Conservation (phyloP, 2,888 invertebrate species). For the Notodonta ziczac region DNA sequence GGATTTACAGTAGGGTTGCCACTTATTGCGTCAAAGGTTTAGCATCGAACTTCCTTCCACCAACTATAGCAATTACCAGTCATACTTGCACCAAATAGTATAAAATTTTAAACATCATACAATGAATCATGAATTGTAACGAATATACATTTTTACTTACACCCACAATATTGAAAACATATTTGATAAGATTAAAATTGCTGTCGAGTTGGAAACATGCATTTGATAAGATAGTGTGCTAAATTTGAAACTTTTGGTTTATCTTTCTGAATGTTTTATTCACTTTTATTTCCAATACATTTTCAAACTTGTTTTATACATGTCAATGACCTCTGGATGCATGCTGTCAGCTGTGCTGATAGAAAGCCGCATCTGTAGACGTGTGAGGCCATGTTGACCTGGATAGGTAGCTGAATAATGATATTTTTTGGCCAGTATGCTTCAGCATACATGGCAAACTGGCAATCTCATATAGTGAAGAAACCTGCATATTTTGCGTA, state of each 20-base stretch:
- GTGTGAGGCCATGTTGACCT: neutral
- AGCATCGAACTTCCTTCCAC: too few relatives aligned
- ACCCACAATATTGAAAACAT: conserved; percentile 23
- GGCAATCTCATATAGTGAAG: too few relatives aligned
- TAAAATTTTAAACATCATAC: neutral
- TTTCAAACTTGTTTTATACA: neutral
- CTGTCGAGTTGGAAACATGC: conserved; percentile 27
- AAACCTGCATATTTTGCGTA: too few relatives aligned
- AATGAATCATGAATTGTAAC: conserved; percentile 6
- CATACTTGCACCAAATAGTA: too few relatives aligned
- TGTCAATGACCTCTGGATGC: neutral
- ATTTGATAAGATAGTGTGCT: conserved; percentile 43
- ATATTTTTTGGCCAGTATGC: too few relatives aligned
- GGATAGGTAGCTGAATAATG: too few relatives aligned
- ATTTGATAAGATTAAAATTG: conserved; percentile 45
- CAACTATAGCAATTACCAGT: too few relatives aligned
- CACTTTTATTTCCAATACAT: conserved; percentile 1
- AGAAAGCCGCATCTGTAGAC: neutral
- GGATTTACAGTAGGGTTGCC: too few relatives aligned
- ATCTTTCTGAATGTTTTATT: neutral
- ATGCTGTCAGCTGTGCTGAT: too few relatives aligned
- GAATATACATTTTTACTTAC: conserved; percentile 16
- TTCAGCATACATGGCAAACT: too few relatives aligned
- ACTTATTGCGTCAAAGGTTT: too few relatives aligned
- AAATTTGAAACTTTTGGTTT: conserved; percentile 12